These are phyloP conservation scores for Drosophila emarginata DNA, from an alignment of 2,888 invertebrate species.

Conservation along the genomic window DNA sequence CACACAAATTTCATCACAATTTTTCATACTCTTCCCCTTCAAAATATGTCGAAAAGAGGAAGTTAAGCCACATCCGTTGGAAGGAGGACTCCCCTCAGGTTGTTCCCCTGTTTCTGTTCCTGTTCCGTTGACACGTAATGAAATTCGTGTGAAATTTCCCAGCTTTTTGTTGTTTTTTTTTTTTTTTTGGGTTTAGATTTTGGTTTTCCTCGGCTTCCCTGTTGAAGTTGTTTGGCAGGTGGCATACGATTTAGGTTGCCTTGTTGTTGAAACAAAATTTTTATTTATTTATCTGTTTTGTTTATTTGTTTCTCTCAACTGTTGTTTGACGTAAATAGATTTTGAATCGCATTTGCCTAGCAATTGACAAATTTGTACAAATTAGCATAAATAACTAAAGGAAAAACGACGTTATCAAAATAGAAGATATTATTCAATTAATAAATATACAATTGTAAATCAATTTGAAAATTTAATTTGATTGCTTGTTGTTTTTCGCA, in stretches of 20 bases:
- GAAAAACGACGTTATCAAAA: background rate
- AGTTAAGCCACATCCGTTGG: constrained; percentile 1
- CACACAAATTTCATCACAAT: constrained; percentile 14
- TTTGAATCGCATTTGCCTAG: constrained; percentile 39
- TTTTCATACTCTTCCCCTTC: background rate
- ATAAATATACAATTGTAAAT: too few relatives aligned
- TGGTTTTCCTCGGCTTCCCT: background rate
- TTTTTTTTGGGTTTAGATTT: constrained; percentile 3
- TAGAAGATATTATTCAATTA: background rate
- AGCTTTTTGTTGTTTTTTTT: background rate
- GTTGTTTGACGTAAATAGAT: constrained; percentile 30
- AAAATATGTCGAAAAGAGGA: background rate
- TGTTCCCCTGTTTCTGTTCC: constrained; percentile 1
- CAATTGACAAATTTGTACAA: constrained; percentile 37
- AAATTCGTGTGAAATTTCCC: constrained; percentile 39
- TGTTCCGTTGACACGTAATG: constrained; percentile 3
- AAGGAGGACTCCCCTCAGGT: constrained; percentile 2
- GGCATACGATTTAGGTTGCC: constrained; percentile 6
- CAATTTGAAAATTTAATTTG: too few relatives aligned
- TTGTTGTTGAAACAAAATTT: constrained; percentile 23
- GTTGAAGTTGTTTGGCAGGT: background rate
- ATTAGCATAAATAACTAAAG: constrained; percentile 31
- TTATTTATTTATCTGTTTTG: constrained; percentile 13
- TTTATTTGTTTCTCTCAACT: constrained; percentile 14
- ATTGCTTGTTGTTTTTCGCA: too few relatives aligned